Evolutionary conservation across 2,888 invertebrate genomes (phyloP), one percentile per base, ranked within the genome.

Genomic region (Philaethria dido): DNA sequence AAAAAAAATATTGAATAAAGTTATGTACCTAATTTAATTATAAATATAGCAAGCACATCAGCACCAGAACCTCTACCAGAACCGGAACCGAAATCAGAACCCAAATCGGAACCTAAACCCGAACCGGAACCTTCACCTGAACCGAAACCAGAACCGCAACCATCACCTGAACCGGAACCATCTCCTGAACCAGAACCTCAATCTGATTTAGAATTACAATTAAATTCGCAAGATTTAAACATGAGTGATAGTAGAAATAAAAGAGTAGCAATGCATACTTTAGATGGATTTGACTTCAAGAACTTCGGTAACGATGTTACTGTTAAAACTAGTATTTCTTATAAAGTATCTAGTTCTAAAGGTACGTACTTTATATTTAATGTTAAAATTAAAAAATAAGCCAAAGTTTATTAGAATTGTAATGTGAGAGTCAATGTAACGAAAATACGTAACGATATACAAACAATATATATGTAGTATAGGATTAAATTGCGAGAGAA

Each of bases 271-370:
- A 89, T 89, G 80, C 92, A 92, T 75, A 84, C 89, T 0, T 63
- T 87, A 3, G 90, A 92, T 59, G 92, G 91, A 25, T 80, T 92
- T 16, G 89, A 91, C 69, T 89, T 93, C 42, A 89, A 89, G 69
- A 88, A 91, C 45, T 82, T 92, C 11, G 93, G 93, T 25, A 87
- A 94, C 64, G 96, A 95, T 47, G 95, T 96, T 29, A 94, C 95
- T 0, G 96, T 96, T 13, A 95, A 96, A 77, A 97, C 96, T 0
- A 96, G 96, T 79, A 95, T 97, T 3, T 96, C 96, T 0, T 97
- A 95, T 82, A 94, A 95, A 82, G 96, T 97, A 70, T 96, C 96
- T 77, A 93, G 87, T 71, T 89, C 92, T 64, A 91, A 91, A 85
- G 92, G 92, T 91, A 76, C 77, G 63, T 29, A 11, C 8, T 25